Percentiles rank a stretch among this genome's conserved stretches.
Conservation (phyloP, 2,113 vertebrate species). For the Nesogale talazaci region DNA sequence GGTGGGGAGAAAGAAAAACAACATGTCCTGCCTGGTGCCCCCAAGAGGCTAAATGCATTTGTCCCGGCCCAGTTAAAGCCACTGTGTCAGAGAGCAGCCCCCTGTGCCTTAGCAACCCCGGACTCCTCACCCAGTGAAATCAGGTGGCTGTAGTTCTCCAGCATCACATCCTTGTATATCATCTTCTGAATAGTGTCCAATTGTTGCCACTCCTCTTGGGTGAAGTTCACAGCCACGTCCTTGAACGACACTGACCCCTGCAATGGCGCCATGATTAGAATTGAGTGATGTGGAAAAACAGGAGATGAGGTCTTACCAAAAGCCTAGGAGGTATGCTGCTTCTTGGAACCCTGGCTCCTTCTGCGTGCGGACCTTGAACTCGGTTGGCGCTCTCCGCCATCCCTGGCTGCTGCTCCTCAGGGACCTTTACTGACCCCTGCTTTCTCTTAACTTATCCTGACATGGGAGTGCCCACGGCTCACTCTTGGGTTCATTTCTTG, state of each 20-base stretch:
- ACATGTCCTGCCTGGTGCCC: neutral
- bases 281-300: neutral
- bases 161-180: conserved; percentile 78
- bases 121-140: conserved; percentile 70
- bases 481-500: neutral
- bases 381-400: too few relatives aligned
- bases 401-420: neutral
- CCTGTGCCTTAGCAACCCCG: neutral
- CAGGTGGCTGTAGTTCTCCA: conserved; percentile 80
- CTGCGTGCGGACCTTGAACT: neutral
- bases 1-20: neutral
- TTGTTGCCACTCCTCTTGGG: conserved; percentile 78
- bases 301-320: neutral
- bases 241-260: conserved; percentile 75
- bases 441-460: neutral
- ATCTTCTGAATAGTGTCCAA: conserved; percentile 68
- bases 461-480: neutral
- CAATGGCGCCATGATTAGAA: neutral
- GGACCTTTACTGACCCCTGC: neutral
- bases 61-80: neutral
- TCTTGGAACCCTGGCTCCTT: neutral
- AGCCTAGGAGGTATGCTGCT: neutral
- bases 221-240: conserved; percentile 80
- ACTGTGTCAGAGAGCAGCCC: neutral
- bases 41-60: neutral